Evolutionary conservation across 2,113 vertebrate species (phyloP), one percentile per base, ranked within the genome.

Genomic region (Apodemus speciosus): DNA sequence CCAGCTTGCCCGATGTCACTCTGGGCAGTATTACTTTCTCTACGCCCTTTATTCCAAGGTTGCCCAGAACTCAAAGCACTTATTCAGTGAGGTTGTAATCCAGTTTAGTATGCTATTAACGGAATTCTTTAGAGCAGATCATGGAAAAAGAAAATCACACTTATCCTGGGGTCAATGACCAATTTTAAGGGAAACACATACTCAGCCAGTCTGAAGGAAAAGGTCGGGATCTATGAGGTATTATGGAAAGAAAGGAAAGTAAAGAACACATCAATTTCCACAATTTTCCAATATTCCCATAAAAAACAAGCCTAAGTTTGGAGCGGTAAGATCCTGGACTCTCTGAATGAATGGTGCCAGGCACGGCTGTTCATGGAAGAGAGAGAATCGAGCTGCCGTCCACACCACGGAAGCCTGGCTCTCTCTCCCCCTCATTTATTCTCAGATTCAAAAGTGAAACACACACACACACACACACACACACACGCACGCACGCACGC

Each of bases 21-120:
- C 97, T 96, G 85, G 97, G 97, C 97, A 98, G 97, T 97, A 96
- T 96, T 97, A 95, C 94, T 97, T 94, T 98, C 98, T 98, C 97
- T 98, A 96, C 87, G 93, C 84, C 56, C 49, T 98, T 98, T 98
- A 97, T 98, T 97, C 7, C 11, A 93, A 97, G 95, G 97, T 96
- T 98, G 97, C 95, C 96, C 92, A 51, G 95, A 92, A 98, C 98
- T 98, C 98, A 98, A 96, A 97, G 98, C 83, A 95, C 94, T 97
- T 96, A 98, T 97, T 98, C 96, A 97, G 95, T 97, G 97, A 91
- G 96, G 97, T 95, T 93, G 97, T 96, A 95, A 97, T 98, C 97
- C 97, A 98, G 97, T 97, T 97, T 96, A 97, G 96, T 94, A 96
- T 90, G 89, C 97, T 98, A 85, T 97, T 98, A 97, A 97, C 76